A percentile compares a stretch with the other conserved stretches of the same genome.
Conservation (phyloP, 2,113 vertebrate species). For the Castor canadensis region DNA sequence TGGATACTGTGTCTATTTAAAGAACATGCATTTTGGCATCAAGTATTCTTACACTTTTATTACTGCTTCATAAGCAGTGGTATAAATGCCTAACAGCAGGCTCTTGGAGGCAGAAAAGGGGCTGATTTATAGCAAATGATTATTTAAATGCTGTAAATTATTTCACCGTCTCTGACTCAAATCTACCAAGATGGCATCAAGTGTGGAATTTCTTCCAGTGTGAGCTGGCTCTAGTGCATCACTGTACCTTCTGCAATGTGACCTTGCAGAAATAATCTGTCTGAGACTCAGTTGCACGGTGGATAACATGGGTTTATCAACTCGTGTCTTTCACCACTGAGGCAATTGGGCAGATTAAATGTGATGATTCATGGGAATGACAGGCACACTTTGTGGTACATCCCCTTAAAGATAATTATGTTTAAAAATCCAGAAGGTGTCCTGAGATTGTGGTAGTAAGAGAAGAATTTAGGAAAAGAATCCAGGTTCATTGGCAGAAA, state of each 20-base stretch:
- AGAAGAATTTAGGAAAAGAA: not conserved
- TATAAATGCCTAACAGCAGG: not conserved
- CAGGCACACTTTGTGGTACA: not conserved
- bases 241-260: accelerated
- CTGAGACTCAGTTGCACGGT: not conserved
- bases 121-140: accelerated
- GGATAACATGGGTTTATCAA: accelerated
- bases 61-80: not conserved
- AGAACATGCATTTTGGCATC: not conserved
- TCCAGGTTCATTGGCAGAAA: not conserved
- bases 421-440: not conserved
- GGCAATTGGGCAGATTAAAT: not conserved
- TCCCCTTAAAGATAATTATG: not conserved
- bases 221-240: not conserved
- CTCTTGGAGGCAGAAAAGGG: accelerated
- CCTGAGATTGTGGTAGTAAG: not conserved
- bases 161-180: too few species aligned
- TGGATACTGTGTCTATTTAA: not conserved
- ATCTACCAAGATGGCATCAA: not conserved
- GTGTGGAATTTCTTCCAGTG: not conserved
- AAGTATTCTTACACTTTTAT: not conserved
- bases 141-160: not conserved
- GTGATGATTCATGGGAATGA: not conserved
- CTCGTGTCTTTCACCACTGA: too few species aligned
- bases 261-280: not conserved